Base-by-base conservation (phyloP, 2,888 invertebrate genomes). In the Empis stercorea region DNA sequence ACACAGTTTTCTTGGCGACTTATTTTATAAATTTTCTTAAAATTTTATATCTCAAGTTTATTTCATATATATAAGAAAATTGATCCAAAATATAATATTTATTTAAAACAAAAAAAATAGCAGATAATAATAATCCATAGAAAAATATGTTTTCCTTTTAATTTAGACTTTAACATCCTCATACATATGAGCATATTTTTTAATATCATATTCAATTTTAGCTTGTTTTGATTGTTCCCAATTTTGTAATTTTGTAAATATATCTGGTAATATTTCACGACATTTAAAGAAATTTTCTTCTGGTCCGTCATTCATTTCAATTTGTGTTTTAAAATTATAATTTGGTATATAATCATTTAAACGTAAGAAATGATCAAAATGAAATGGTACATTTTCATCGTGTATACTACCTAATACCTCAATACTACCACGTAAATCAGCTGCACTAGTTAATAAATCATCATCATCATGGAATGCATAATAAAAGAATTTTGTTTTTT, bases 331-430 rank as follows among this genome's bases (percentile, higher is more conserved):
- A 45, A 68, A 68, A 48, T 66, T 63, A 47, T 68, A 68, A 47
- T 61, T 62, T 4, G 66, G 66, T 1, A 63, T 60, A 30, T 68
- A 68, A 11, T 65, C 66, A 32, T 67, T 63, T 3, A 65, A 15
- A 39, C 59, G 61, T 2, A 68, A 57, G 49, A 66, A 68, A 48
- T 68, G 62, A 55, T 68, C 67, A 37, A 68, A 68, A 43, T 68
- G 64, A 47, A 68, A 68, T 14, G 67, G 66, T 11, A 66, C 62
- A 46, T 64, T 62, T 32, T 64, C 61, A 17, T 68, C 63, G 46
- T 65, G 61, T 17, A 61, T 59, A 2, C 51, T 58, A 46, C 59
- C 61, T 2, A 60, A 52, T 2, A 61, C 55, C 46, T 59, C 54
- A 1, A 65, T 49, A 14, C 60, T 59, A 3, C 60, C 59, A 47